Evolutionary conservation across 2,888 invertebrate species (phyloP), one percentile per base, ranked within the genome.

Genomic region (Carcina quercana): DNA sequence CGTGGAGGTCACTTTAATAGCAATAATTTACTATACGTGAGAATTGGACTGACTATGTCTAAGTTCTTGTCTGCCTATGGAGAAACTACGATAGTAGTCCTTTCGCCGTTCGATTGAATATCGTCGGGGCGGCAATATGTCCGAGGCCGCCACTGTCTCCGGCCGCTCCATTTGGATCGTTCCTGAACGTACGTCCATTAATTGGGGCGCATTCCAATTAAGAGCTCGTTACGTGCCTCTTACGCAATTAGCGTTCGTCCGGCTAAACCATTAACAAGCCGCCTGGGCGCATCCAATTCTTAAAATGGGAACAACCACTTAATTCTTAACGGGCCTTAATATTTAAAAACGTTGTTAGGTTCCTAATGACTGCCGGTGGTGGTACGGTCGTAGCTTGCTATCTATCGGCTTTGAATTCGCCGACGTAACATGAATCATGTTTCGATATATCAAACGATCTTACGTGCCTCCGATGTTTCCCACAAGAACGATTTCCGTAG

Each of bases 171-270:
- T 33, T 71, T 71, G 70, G 69, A 68, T 11, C 68, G 63, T 61
- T 55, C 57, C 51, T 24, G 53, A 60, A 53, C 66, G 64, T 62
- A 54, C 65, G 25, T 39, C 55, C 66, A 75, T 78, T 82, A 80
- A 82, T 82, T 78, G 75, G 78, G 70, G 72, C 78, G 65, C 73
- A 78, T 72, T 80, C 75, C 80, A 79, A 82, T 82, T 79, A 78
- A 76, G 75, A 67, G 59, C 75, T 73, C 70, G 75, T 76, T 70
- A 63, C 55, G 62, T 60, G 66, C 63, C 75, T 74, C 74, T 76
- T 76, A 72, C 68, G 71, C 69, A 80, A 79, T 79, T 72, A 76
- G 58, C 59, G 17, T 58, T 58, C 60, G 60, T 60, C 65, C 63
- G 61, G 51, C 51, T 51, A 42, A 50, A 49, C 55, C 55, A 62